Base-by-base conservation (phyloP, 2,888 invertebrate genomes). In the Temnothorax ravouxi region DNA sequence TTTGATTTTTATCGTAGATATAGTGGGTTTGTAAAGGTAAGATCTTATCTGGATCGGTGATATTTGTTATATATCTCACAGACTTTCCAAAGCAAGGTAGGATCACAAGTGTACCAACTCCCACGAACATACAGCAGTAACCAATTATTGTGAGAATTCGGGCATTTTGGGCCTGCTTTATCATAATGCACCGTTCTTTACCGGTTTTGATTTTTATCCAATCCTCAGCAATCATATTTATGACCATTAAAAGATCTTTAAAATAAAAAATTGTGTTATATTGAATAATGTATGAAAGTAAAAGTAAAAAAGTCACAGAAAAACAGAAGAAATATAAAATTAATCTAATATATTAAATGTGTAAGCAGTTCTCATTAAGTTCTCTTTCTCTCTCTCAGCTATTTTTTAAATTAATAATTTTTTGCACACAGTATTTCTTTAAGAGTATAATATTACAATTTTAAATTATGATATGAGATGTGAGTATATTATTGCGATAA, bases 151-250 rank as follows among this genome's bases (percentile, higher is more conserved):
- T 71, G n/a, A 71, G n/a, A 3, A 71, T 38, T 52, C 71, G 71
- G 5, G 52, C n/a, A 3, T 4, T 34, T 1, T 9, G 21, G 8
- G 54, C 38, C 3, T 8, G 54, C 21, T 52, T 54, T 71, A 71
- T 71, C 71, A 71, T 71, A 4, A 54, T 18, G 13, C 9, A 5
- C 13, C 18, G 11, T 21, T 71, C 71, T 15, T 71, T 71, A 11
- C 18, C 15, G 13, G 5, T 71, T 18, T 71, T 71, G n/a, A 6
- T 8, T 38, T 54, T 50, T 21, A 71, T 13, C 71, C 52, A 71
- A 29, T 71, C 71, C 6, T 52, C 52, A 29, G 21, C 21, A 11
- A 71, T 50, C 71, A 71, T 71, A 13, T 38, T 71, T n/a, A 52
- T n/a, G 4, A 5, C 6, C 3, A 38, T 0, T 29, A 21, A 13